These are phyloP conservation scores for Melanerpes aurifrons DNA, from an alignment of 2,113 vertebrate genomes.

Conservation along the genomic window DNA sequence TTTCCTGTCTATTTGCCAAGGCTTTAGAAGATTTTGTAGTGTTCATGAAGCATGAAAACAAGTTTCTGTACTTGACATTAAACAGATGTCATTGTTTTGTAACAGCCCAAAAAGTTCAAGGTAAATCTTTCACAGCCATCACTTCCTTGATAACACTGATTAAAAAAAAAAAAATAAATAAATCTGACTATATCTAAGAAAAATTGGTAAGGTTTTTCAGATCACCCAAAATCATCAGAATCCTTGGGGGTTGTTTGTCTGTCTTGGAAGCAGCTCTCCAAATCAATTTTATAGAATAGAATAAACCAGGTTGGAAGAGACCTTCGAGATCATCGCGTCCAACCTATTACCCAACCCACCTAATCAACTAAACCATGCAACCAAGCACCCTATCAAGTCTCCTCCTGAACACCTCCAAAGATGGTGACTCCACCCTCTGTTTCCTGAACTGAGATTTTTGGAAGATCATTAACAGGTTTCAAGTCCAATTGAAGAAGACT, in stretches of 20 bases:
- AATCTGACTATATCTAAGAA: background rate
- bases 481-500: background rate
- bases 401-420: too few species aligned
- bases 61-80: conserved; percentile 20
- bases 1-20: conserved; percentile 27
- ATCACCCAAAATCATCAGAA: background rate
- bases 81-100: conserved; percentile 36
- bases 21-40: conserved; percentile 11
- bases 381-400: too few species aligned
- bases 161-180: background rate
- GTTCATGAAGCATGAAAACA: background rate
- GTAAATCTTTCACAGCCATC: conserved; percentile 23
- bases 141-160: background rate
- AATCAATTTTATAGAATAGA: background rate
- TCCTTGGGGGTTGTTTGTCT: background rate
- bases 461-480: background rate
- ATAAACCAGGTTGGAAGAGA: too few species aligned
- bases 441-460: background rate
- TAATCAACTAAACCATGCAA: too few species aligned
- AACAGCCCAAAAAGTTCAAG: conserved; percentile 37
- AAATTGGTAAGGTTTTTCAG: conserved; percentile 19
- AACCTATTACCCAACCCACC: too few species aligned
- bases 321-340: too few species aligned
- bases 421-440: background rate
- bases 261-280: background rate